Evolutionary conservation across 2,797 vertebrate genomes (phyloP).

Genomic region (Gallirallus australis): DNA sequence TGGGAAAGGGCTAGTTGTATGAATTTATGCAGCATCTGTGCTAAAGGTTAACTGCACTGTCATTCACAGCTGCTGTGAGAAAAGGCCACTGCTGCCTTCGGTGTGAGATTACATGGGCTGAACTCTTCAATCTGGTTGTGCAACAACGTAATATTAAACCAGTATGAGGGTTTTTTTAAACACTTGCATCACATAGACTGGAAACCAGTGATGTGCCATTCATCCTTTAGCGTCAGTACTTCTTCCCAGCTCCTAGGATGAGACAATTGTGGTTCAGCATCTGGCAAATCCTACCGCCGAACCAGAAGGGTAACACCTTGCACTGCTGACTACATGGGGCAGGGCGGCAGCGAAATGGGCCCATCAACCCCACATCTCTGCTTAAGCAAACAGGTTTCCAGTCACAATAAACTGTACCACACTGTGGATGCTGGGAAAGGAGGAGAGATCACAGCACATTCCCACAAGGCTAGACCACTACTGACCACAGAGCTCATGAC

Average conservation of each 20-base stretch:
- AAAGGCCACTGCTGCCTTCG: neutral
- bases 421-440: neutral
- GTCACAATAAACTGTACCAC: neutral
- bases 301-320: neutral
- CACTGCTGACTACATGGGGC: neutral
- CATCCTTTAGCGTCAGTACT: neutral
- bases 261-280: neutral
- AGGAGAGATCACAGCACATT: neutral
- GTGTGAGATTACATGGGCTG: neutral
- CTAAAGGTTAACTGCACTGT: neutral
- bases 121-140: neutral
- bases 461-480: neutral
- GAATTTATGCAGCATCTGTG: neutral
- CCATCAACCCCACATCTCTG: neutral
- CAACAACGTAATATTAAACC: neutral
- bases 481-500: neutral
- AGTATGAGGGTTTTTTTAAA: neutral
- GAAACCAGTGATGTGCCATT: neutral
- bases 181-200: neutral
- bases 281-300: neutral
- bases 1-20: neutral
- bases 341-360: neutral
- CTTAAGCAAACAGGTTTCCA: conserved; percentile 6
- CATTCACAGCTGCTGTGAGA: neutral
- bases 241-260: neutral